Base-by-base conservation (phyloP, 2,888 invertebrate species). In the Clepsis dumicolana region DNA sequence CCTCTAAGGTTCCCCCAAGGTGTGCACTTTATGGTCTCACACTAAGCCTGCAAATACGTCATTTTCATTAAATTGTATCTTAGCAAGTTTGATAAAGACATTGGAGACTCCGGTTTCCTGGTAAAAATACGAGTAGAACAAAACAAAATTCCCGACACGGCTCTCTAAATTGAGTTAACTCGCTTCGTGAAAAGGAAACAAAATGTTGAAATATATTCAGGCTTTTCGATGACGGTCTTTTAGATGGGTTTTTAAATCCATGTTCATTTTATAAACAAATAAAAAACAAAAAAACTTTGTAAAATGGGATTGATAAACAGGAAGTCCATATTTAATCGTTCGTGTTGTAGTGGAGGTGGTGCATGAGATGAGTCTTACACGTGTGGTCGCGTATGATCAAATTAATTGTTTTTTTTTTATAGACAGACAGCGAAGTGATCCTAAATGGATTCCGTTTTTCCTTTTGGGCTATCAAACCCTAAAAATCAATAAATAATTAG, bases 81-180 rank as follows among this genome's bases (percentile, higher is more conserved):
- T 18, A 16, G 18, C 16, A 16, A n/a, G 41, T 16, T 44, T 44
- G 41, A 44, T 18, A n/a, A n/a, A n/a, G n/a, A n/a, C n/a, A n/a
- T n/a, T n/a, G 16, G 1, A 7, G 41, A 44, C 41, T 3, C 14
- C 38, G 16, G 5, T 44, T 4, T 16, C 41, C 16, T 41, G 41
- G 8, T 18, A 41, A 41, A 35, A 41, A 41, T 41, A n/a, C n/a
- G n/a, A n/a, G n/a, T n/a, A 41, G 41, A 41, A 44, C 18, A 16
- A 18, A 14, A 44, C 16, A 8, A 18, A 41, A 44, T 44, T 44
- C 44, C 44, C 44, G 44, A 16, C 44, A 44, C 16, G 44, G 8
- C 44, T 44, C 41, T 44, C 38, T 8, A 44, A 18, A 44, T 44
- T 44, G 44, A 18, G 44, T 44, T 44, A 44, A 18, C 44, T 18